Conservation (phyloP, 2,797 vertebrate species). For the Psittacula derbiana region DNA sequence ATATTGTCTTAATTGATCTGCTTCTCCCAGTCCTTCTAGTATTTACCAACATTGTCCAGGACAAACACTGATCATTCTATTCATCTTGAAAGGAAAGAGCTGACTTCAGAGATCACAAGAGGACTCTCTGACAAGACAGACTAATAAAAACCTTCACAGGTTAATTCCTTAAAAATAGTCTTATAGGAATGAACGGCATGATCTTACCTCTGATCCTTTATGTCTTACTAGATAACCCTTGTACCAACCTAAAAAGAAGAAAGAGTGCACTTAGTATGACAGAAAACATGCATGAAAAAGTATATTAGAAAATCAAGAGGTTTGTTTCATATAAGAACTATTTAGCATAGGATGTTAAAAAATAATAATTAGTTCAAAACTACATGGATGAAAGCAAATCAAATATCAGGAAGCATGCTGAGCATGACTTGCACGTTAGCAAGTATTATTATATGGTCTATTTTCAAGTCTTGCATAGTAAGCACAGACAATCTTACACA, state of each 20-base stretch:
- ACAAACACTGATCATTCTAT: background rate
- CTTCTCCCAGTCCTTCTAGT: background rate
- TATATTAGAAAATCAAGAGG: accelerated
- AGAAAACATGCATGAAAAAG: background rate
- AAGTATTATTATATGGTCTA: background rate
- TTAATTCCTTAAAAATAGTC: background rate
- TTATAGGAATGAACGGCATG: background rate
- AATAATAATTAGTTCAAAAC: background rate
- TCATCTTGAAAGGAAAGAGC: background rate
- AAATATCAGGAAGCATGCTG: background rate
- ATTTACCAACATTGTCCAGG: background rate
- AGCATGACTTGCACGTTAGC: background rate
- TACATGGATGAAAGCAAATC: background rate
- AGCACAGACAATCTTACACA: background rate
- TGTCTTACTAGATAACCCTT: slow-evolving; percentile 87
- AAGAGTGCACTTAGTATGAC: background rate
- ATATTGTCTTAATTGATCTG: background rate
- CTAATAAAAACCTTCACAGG: accelerated
- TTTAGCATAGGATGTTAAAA: background rate
- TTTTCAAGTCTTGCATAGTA: background rate
- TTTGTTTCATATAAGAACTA: background rate
- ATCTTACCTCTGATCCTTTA: slow-evolving; percentile 85
- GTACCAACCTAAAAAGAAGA: slow-evolving; percentile 87
- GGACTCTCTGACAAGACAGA: background rate
- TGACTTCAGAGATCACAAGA: background rate